A percentile compares a stretch with the other conserved stretches of the same genome.
Conservation (phyloP, 2,113 vertebrate species). For the Mormoops blainvillei region DNA sequence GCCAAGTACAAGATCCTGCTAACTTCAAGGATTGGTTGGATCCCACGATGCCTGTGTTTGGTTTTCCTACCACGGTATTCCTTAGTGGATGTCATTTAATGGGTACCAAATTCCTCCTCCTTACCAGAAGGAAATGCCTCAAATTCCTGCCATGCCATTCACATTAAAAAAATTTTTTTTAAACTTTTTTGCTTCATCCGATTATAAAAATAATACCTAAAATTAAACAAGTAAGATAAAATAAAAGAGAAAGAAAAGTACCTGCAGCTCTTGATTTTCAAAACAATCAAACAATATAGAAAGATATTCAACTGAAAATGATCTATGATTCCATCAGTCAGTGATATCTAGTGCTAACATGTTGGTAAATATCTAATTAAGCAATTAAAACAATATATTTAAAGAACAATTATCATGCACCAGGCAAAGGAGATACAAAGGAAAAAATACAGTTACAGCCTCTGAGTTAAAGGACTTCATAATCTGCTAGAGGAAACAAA, state of each 20-base stretch:
- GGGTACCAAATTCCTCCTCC: neutral
- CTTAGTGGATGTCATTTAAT: neutral
- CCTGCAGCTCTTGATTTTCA: neutral
- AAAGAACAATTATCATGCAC: neutral
- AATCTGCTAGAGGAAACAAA: neutral
- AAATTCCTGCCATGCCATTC: neutral
- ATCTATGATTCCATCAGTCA: neutral
- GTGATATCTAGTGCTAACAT: neutral
- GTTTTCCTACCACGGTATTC: neutral
- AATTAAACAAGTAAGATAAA: neutral
- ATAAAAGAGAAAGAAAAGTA: neutral
- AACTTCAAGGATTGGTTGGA: neutral
- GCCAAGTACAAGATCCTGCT: neutral
- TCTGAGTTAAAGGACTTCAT: neutral
- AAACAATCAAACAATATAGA: neutral
- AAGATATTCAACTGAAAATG: neutral
- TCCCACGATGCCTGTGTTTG: neutral
- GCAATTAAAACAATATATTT: neutral
- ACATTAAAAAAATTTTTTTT: neutral
- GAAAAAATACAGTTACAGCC: neutral
- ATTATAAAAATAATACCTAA: neutral
- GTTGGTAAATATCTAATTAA: neutral
- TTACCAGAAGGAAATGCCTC: neutral
- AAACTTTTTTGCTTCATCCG: neutral
- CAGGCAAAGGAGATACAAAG: neutral